Evolutionary conservation across 2,797 vertebrate genomes (phyloP), one percentile per base, ranked within the genome.

Genomic region (Anabacerthia variegaticeps): DNA sequence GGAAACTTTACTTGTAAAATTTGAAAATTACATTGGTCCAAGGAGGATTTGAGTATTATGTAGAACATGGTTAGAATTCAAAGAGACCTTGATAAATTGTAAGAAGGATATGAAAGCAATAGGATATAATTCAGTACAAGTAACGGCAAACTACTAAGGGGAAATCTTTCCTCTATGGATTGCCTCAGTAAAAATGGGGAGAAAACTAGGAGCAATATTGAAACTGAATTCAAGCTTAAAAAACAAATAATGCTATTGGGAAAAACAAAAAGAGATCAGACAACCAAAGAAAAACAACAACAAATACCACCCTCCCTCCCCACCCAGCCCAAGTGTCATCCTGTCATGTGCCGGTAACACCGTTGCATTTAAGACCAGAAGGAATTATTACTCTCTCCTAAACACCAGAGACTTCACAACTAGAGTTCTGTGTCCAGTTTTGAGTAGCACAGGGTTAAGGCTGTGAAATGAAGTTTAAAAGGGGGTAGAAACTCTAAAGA

Each of bases 261-360:
- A 48, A 2, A 3, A 32, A 24, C 7, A 65, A 54, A 15, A 4
- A 0, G 1, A 12, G 44, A 46, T 22, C 14, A 55, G 43, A 51
- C 3, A 69, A 28, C 14, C 34, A 15, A 52, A 5, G 6, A 32
- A 19, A 56, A 68, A 7, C 16, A 9, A 21, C 2, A 22, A 34
- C 49, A 37, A 65, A n/a, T 3, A 44, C 44, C 20, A 17, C 3
- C 10, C 11, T 27, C 30, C 6, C 8, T 52, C 41, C 44, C 44
- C 11, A 3, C 44, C 21, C 44, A 3, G 21, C 44, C 44, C 21
- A 52, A 63, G 41, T 32, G 1, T 27, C 21, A 16, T 66, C 17
- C 10, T 46, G 26, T 56, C 32, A 49, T 0, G 0, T 61, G 61
- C 7, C 23, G 56, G 36, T 56, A 34, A 39, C 44, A 37, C 5